Evolutionary conservation across 2,113 vertebrate genomes (phyloP), one percentile per base, ranked within the genome.

Genomic region (Suncus etruscus): DNA sequence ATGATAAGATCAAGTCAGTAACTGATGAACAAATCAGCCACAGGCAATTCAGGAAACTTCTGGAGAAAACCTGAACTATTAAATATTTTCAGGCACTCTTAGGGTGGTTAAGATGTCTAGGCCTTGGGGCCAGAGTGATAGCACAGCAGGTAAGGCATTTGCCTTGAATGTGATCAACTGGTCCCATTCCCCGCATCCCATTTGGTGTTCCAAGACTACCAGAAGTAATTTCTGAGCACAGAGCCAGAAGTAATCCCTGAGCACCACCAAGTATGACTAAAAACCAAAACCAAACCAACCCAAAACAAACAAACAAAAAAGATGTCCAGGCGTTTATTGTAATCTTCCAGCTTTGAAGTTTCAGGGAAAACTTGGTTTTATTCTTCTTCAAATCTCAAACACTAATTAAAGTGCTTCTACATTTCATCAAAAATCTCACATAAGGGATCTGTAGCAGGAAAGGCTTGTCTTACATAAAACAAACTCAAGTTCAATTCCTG

Each of bases 261-360:
- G 5, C 39, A 39, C 39, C 39, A 39, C 39, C 39, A 39, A 39
- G 39, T 39, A 39, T 39, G 39, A 39, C 39, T 39, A 39, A 39
- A 39, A 39, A 39, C 39, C 39, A 39, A 39, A 39, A 39, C 39
- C 39, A 39, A 39, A 39, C 39, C 39, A 39, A 39, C 39, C 39
- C 39, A 3, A 39, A 39, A 39, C 39, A 39, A 39, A 39, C 39
- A 39, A 39, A 39, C 39, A 39, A 39, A 39, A 39, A 66, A 65
- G 27, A 48, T 54, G 7, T 78, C 47, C 75, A 84, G 16, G 12
- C 10, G 9, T n/a, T 87, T 32, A 51, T 84, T 87, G 78, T 73
- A 20, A 61, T 75, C n/a, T 68, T 51, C 47, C 58, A 47, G 78
- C 74, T 94, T 93, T 91, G 91, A 73, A 72, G 29, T 72, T 87